Conservation (phyloP, 2,113 vertebrate species). For the Porphyrio hochstetteri region DNA sequence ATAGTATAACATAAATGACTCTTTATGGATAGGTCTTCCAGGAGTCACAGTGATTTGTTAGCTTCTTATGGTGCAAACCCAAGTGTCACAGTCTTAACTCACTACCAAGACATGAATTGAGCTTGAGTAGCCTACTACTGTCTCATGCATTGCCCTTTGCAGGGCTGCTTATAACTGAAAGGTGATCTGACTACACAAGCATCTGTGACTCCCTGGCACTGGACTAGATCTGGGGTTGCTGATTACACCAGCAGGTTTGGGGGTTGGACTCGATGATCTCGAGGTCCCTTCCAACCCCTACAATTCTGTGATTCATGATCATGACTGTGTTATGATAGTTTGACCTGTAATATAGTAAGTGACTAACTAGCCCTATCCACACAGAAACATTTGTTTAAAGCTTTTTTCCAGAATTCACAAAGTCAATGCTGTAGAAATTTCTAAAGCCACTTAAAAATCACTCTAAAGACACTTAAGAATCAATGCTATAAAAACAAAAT, state of each 20-base stretch:
- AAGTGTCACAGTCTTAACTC: background rate
- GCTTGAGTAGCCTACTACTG: background rate
- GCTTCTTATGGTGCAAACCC: background rate
- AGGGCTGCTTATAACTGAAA: background rate
- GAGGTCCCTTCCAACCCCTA: no score
- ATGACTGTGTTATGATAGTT: fast-evolving
- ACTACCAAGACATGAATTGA: background rate
- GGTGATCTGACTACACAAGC: background rate
- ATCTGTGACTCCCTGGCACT: background rate
- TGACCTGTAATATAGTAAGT: background rate
- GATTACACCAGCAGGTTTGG: background rate
- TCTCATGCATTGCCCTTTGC: background rate
- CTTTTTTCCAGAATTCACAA: background rate
- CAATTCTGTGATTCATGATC: background rate
- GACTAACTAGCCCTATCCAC: background rate
- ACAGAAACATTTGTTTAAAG: background rate
- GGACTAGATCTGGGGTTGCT: background rate
- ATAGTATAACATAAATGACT: background rate
- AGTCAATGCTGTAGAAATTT: background rate
- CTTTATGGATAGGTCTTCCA: background rate
- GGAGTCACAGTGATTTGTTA: background rate
- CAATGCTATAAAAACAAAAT: background rate
- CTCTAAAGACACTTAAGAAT: background rate
- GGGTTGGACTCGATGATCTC: no score
- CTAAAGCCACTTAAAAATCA: background rate